Base-by-base conservation (phyloP, 2,888 invertebrate genomes). In the Agrochola lychnidis region DNA sequence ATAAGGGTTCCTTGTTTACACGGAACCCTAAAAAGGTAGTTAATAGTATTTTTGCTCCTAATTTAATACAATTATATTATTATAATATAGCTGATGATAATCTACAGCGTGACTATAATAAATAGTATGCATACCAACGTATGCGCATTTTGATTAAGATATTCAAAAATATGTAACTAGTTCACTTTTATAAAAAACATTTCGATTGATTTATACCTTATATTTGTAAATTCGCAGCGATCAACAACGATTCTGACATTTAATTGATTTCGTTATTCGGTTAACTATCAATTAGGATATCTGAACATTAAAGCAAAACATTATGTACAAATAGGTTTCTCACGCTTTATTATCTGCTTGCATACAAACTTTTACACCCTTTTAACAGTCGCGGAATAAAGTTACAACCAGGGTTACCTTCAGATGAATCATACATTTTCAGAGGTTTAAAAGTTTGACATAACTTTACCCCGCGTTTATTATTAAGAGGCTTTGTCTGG, bases 101-200 rank as follows among this genome's bases (percentile, higher is more conserved):
- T 73, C 42, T 71, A 71, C 14, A 25, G 61, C 67, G 61, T 74
- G 72, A 79, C 40, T 53, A 53, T 64, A 48, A 62, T 62, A 64
- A 63, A 70, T 61, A 62, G 45, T 69, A 71, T 76, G 57, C 40
- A 79, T 69, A 78, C 63, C 71, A 68, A 59, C 63, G 62, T 79
- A 85, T 82, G 76, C 76, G 77, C 80, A 87, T 82, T 75, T 63
- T 76, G 68, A 86, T 85, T 83, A 82, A 82, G n/a, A 79, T 83
- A 87, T 87, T 83, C 79, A 85, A 82, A 83, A 86, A 76, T 86
- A 85, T 86, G 88, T 82, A 87, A 75, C 79, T 80, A 76, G 84
- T 74, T 79, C 79, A 81, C 76, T 76, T 70, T 66, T 67, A 73
- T 73, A 78, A 82, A 85, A 36, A 87, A 79, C 79, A 64, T 80